Percentiles rank a stretch among this genome's conserved stretches.
These are phyloP conservation scores for Catocala nupta DNA, from an alignment of 2,888 invertebrate genomes.

Conservation along the genomic window DNA sequence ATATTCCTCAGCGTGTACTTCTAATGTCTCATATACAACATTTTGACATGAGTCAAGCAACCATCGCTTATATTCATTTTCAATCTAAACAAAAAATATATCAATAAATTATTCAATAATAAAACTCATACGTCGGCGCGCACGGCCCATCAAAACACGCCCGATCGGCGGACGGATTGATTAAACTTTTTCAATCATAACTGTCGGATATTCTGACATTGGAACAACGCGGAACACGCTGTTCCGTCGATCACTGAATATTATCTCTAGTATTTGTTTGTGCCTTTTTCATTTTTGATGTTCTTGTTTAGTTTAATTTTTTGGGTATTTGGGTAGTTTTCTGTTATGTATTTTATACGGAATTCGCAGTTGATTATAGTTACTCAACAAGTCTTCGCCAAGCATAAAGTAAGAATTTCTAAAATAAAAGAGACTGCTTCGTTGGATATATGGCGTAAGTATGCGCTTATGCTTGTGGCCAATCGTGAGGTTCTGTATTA, in stretches of 20 bases:
- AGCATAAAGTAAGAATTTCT: no score
- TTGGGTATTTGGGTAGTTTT: constrained; percentile 3
- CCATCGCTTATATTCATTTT: not conserved
- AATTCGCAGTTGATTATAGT: no score
- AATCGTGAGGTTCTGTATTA: no score
- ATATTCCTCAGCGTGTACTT: no score
- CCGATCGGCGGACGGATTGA: constrained; percentile 51
- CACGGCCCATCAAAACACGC: constrained; percentile 30
- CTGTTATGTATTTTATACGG: not conserved
- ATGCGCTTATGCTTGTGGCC: no score
- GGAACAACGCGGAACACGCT: constrained; percentile 39
- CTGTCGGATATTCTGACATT: constrained; percentile 47
- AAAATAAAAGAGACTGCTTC: no score
- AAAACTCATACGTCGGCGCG: constrained; percentile 26
- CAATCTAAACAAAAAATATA: constrained; percentile 1
- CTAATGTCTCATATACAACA: not conserved
- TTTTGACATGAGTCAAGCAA: not conserved
- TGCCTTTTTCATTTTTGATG: constrained; percentile 24
- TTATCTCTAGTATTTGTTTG: constrained; percentile 37
- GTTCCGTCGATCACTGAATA: constrained; percentile 40
- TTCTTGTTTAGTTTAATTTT: constrained; percentile 13
- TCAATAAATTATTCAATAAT: constrained; percentile 24
- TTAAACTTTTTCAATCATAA: constrained; percentile 72
- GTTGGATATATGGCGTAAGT: no score
- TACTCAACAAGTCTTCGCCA: no score